Evolutionary conservation across 2,797 vertebrate genomes (phyloP).

Genomic region (Anisognathus igniventris): DNA sequence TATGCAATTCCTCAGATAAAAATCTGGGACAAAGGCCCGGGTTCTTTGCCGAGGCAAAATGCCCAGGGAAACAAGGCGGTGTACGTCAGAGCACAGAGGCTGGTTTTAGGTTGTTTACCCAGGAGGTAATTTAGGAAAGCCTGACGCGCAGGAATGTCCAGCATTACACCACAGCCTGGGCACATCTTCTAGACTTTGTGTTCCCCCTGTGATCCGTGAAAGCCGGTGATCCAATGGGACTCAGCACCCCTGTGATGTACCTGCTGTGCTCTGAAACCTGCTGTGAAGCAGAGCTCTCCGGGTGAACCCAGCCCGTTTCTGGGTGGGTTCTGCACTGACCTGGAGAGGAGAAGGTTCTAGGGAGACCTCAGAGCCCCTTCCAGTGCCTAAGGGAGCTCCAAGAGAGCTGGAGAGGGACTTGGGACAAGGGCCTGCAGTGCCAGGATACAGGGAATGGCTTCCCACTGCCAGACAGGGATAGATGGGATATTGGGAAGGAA

Average conservation of each 20-base stretch:
- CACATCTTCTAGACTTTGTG: neutral
- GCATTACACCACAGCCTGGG: neutral
- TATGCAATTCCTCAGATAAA: neutral
- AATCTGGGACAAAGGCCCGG: neutral
- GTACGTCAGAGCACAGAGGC: neutral
- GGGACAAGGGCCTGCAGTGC: accelerated
- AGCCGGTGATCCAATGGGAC: neutral
- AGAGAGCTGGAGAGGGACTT: neutral
- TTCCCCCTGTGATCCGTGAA: neutral
- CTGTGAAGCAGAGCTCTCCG: neutral
- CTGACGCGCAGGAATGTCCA: neutral
- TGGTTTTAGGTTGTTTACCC: neutral
- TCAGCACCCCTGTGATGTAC: neutral
- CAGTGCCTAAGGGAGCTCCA: neutral
- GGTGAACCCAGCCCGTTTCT: neutral
- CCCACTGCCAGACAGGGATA: accelerated
- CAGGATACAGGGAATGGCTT: neutral
- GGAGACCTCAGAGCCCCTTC: neutral
- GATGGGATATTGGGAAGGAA: accelerated
- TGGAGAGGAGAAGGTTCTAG: neutral
- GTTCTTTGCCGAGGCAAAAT: neutral
- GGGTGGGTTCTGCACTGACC: neutral
- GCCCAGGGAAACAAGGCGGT: neutral
- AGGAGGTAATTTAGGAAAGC: constrained; percentile 36
- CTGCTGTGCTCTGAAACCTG: neutral